Evolutionary conservation across 2,888 invertebrate genomes (phyloP).

Genomic region (Chouioia cunea): DNA sequence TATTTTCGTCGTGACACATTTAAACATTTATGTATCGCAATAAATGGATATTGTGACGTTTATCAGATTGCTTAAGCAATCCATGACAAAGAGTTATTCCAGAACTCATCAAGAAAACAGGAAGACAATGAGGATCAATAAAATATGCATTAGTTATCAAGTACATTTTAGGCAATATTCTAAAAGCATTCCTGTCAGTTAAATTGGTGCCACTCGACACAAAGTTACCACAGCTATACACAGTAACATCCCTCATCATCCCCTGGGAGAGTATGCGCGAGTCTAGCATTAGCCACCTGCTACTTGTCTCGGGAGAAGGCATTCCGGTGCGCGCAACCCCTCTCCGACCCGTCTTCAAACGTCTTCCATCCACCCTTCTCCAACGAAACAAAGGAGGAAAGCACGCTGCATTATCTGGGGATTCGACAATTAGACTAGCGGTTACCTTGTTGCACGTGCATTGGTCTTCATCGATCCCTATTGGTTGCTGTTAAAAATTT

Average conservation of each 20-base stretch:
- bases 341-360: conserved; percentile 21
- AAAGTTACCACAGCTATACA: conserved; percentile 44
- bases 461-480: no score
- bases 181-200: no score
- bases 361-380: conserved; percentile 28
- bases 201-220: no score
- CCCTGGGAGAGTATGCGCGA: conserved; percentile 16
- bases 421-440: conserved; percentile 37
- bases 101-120: neutral
- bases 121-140: no score
- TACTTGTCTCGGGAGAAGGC: conserved; percentile 54
- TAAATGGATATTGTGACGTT: no score
- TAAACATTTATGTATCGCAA: no score
- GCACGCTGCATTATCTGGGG: conserved; percentile 14
- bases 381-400: conserved; percentile 26
- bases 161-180: no score
- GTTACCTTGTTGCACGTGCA: neutral
- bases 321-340: conserved; percentile 21
- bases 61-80: no score
- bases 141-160: no score
- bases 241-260: conserved; percentile 49
- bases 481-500: no score
- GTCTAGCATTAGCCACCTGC: conserved; percentile 61
- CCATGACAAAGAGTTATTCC: no score
- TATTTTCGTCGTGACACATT: no score